Base-by-base conservation (phyloP, 2,113 vertebrate genomes). In the Heterocephalus glaber region DNA sequence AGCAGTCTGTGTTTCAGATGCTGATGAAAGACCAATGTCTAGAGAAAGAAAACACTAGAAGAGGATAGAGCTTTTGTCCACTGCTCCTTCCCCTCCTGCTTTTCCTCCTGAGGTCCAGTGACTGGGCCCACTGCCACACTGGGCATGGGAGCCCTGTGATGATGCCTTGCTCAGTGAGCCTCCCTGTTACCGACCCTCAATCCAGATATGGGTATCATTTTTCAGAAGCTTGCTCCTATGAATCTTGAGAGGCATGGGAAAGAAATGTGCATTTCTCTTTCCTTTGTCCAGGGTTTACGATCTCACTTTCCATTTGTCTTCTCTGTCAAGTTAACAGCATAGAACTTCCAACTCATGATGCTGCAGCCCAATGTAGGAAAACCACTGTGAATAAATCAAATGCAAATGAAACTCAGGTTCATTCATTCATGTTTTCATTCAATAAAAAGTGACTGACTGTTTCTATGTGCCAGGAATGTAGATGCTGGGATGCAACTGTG, bases 341-440 rank as follows among this genome's bases (percentile, higher is more conserved):
- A 84, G 49, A 79, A n/a, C 44, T 96, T 92, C 24, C 2, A 95
- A 44, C 11, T 41, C 11, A 2, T 61, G 22, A 58, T 65, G 41
- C 14, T 93, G 14, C 14, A 83, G 61, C n/a, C 20, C 22, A 92
- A 0, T 47, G 35, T 47, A 89, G 56, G 35, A 81, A 63, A 90
- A 58, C n/a, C 3, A n/a, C 47, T 30, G 35, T 7, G 30, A 44
- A 86, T 30, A 83, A 90, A 60, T 82, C 44, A 82, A 54, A 87
- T 54, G 35, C 28, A 92, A 92, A 66, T 41, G n/a, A 20, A 54
- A 58, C 33, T 44, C 41, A 66, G 38, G 56, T 80, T 95, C 24
- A 72, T 87, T 95, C 44, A 47, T 95, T 81, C 44, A 88, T 56
- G 41, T 89, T 89, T 92, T 86, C 49, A 77, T 81, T 82, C 58